Evolutionary conservation across 2,113 vertebrate species (phyloP).

Genomic region (Mormoops blainvillei): DNA sequence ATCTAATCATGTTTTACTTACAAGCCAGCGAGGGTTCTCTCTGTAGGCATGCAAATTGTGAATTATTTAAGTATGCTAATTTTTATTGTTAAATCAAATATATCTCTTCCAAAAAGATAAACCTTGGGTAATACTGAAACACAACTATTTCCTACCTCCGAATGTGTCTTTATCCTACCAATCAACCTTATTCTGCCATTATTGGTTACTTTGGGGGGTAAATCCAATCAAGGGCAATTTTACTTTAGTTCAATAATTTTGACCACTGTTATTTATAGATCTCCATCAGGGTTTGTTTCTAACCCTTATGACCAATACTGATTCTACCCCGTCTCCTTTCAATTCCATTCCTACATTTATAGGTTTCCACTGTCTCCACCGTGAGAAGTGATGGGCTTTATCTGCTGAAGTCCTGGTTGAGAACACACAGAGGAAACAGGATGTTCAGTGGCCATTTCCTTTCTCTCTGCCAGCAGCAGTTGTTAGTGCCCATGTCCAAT

Average conservation of each 20-base stretch:
- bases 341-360: neutral
- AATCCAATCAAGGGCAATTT: neutral
- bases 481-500: neutral
- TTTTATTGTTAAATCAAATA: neutral
- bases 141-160: neutral
- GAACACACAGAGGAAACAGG: rapidly evolving
- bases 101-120: neutral
- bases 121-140: neutral
- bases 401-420: neutral
- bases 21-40: neutral
- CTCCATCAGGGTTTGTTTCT: neutral
- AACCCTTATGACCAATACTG: neutral
- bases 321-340: neutral
- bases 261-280: neutral
- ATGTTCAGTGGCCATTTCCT: neutral
- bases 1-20: neutral
- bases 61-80: neutral
- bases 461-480: neutral
- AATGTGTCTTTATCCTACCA: neutral
- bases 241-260: neutral
- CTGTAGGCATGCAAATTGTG: neutral
- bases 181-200: neutral
- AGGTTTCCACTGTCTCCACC: neutral
- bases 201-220: neutral
- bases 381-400: neutral